These are phyloP conservation scores for Sinelater perroti DNA, from an alignment of 2,888 invertebrate genomes.

Conservation along the genomic window DNA sequence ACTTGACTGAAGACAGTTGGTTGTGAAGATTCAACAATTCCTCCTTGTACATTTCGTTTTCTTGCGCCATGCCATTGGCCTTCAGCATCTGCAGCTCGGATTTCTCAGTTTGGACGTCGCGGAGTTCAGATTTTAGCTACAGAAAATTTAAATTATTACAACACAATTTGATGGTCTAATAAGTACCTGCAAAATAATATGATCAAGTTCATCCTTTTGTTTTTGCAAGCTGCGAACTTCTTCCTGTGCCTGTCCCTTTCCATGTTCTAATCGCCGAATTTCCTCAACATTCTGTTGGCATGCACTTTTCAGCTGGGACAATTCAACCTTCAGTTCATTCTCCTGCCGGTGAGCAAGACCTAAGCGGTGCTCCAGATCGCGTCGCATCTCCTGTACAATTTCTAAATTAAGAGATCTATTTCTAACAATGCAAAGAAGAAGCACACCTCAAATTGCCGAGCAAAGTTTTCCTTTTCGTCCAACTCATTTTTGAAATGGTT, in stretches of 20 bases:
- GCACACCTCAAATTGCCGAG: conserved; percentile 64
- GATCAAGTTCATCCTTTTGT: conserved; percentile 64
- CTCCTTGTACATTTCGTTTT: conserved; percentile 55
- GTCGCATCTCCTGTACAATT: conserved; percentile 63
- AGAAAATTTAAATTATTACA: conserved; percentile 12
- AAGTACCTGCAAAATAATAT: conserved; percentile 61
- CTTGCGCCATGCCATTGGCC: conserved; percentile 54
- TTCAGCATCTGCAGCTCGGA: conserved; percentile 46
- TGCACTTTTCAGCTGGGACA: conserved; percentile 56
- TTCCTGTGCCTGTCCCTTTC: conserved; percentile 62
- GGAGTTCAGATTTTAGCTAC: conserved; percentile 20
- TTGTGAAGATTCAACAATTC: conserved; percentile 65
- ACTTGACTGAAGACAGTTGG: conserved; percentile 64
- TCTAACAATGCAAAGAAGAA: conserved; percentile 4
- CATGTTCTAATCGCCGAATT: conserved; percentile 55
- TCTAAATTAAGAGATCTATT: conserved; percentile 7
- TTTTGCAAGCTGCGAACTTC: conserved; percentile 65
- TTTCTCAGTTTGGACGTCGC: conserved; percentile 50
- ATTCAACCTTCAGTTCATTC: conserved; percentile 65
- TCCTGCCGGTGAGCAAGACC: conserved; percentile 62
- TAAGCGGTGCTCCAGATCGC: conserved; percentile 66
- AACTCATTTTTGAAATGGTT: conserved; percentile 62
- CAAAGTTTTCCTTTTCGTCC: conserved; percentile 64
- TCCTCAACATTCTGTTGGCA: conserved; percentile 60
- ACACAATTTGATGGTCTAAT: not conserved